Evolutionary conservation across 1,140 invertebrate genomes (phyloP).

Genomic region (Bombus cullumanus): DNA sequence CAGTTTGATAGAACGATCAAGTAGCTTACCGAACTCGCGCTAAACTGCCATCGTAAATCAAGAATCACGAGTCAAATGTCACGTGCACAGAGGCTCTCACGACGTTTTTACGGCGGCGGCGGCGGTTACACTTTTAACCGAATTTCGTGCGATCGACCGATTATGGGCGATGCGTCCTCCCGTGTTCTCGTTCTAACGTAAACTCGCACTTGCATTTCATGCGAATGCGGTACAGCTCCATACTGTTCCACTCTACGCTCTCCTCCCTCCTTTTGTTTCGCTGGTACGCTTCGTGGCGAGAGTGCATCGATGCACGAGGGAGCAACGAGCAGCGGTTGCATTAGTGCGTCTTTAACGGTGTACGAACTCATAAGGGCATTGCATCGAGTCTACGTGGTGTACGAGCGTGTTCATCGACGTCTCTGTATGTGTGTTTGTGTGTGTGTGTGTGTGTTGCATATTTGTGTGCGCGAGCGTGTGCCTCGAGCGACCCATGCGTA

Average conservation of each 20-base stretch:
- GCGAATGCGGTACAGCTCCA: constrained; percentile 31
- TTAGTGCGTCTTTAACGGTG: constrained; percentile 58
- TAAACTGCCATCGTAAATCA: too few relatives aligned
- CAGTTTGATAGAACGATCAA: too few relatives aligned
- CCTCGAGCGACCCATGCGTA: constrained; percentile 5
- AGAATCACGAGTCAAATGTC: too few relatives aligned
- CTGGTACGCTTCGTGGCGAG: constrained; percentile 31
- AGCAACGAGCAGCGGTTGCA: constrained; percentile 53
- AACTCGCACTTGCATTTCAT: constrained; percentile 56
- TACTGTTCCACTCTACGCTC: constrained; percentile 6
- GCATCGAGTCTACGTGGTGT: constrained; percentile 29
- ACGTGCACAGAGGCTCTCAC: too few relatives aligned
- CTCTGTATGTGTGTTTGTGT: too few relatives aligned
- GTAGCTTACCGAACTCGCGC: too few relatives aligned
- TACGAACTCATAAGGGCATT: constrained; percentile 61
- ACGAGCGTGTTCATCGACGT: not conserved
- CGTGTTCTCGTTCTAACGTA: constrained; percentile 36
- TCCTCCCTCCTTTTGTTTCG: constrained; percentile 59
- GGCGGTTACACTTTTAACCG: not conserved
- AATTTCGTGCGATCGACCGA: not conserved
- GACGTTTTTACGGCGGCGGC: too few relatives aligned
- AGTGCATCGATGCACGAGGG: constrained; percentile 48
- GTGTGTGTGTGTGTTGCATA: too few relatives aligned
- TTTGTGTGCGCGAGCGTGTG: not conserved
- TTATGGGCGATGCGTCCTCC: constrained; percentile 4